Percentiles rank a stretch among this genome's conserved stretches.
Conservation (phyloP, 1,140 invertebrate species). For the Drepana arcuata region DNA sequence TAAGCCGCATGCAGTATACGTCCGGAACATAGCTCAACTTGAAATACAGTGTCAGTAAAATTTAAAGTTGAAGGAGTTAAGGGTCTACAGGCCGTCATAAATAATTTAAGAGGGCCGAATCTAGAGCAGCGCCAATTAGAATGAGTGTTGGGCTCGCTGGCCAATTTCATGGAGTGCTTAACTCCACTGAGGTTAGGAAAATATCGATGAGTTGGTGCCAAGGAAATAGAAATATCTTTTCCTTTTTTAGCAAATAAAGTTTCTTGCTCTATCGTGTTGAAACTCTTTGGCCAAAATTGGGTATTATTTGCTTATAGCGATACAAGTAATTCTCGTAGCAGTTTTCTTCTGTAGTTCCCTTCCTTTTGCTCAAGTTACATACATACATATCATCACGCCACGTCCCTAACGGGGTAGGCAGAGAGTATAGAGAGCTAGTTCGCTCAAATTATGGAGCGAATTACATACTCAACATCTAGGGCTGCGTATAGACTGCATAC, state of each 20-base stretch:
- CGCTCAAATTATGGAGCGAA: too few species aligned
- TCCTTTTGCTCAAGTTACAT: too few species aligned
- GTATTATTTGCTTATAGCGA: not conserved
- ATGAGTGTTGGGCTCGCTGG: conserved; percentile 6
- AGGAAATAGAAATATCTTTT: not conserved
- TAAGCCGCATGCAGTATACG: conserved; percentile 2
- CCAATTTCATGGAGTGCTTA: conserved; percentile 5
- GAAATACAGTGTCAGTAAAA: conserved; percentile 2
- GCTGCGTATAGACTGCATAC: too few species aligned
- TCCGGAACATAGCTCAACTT: conserved; percentile 2
- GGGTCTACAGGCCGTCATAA: conserved; percentile 3
- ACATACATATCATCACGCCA: too few species aligned
- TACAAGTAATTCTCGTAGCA: not conserved
- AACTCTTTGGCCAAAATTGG: not conserved
- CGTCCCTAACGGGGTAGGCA: too few species aligned
- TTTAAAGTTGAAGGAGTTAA: conserved; percentile 2
- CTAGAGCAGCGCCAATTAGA: conserved; percentile 13
- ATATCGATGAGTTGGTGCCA: conserved; percentile 1
- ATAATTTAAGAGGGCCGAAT: conserved; percentile 11
- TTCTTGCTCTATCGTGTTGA: not conserved
- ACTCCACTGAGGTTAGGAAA: too few species aligned
- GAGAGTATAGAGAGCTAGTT: too few species aligned
- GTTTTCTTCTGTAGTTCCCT: too few species aligned
- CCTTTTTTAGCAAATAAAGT: conserved; percentile 1
- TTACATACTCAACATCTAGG: too few species aligned